Percentiles rank a stretch among this genome's conserved stretches.
phyloP scores from a whole-genome alignment of 2,888 invertebrate species.

The Lasioglossum vierecki region DNA sequence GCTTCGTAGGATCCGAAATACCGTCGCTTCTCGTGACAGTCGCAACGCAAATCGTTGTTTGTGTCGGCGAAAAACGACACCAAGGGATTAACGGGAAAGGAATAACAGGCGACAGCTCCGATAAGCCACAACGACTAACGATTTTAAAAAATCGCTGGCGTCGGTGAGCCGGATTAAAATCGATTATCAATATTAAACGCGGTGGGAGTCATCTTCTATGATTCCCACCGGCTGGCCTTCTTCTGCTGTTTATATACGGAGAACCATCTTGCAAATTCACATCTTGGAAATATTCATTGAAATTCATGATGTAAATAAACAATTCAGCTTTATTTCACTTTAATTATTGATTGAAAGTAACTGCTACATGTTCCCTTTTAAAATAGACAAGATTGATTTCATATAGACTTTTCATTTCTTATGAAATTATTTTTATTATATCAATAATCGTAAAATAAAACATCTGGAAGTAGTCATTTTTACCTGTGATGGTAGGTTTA shows the following conservation, averaged over 20 bases:
- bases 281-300: too few relatives aligned
- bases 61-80: slow-evolving; percentile 32
- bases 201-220: not conserved
- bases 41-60: slow-evolving; percentile 27
- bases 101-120: not conserved
- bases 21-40: slow-evolving; percentile 29
- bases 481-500: too few relatives aligned
- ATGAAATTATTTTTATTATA: too few relatives aligned
- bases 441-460: too few relatives aligned
- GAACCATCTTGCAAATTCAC: not conserved
- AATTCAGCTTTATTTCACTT: too few relatives aligned
- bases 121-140: slow-evolving; percentile 17
- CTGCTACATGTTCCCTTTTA: too few relatives aligned
- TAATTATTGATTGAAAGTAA: too few relatives aligned
- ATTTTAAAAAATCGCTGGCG: slow-evolving; percentile 6
- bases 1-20: not conserved
- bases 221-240: not conserved
- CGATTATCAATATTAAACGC: slow-evolving; percentile 26
- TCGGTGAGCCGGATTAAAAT: slow-evolving; percentile 16
- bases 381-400: too few relatives aligned
- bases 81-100: slow-evolving; percentile 13
- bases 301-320: too few relatives aligned
- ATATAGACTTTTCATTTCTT: too few relatives aligned
- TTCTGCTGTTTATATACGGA: not conserved
- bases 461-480: too few relatives aligned